Evolutionary conservation across 2,113 vertebrate species (phyloP).

Genomic region (Eublepharis macularius): DNA sequence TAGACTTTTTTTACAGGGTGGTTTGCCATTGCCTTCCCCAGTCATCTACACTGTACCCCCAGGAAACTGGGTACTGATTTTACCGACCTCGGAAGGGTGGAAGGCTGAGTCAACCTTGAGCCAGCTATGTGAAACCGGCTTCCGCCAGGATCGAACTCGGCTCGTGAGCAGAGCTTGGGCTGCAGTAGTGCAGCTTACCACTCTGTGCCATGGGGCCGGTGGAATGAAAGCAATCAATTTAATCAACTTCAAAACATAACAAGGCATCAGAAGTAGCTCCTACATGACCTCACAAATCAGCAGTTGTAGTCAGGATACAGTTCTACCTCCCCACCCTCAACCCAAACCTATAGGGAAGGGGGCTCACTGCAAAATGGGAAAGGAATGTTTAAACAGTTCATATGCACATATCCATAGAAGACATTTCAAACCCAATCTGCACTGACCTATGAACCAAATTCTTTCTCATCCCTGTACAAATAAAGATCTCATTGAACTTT

Average conservation of each 20-base stretch:
- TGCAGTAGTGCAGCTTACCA: too few relatives aligned
- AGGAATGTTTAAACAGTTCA: neutral
- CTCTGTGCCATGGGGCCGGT: too few relatives aligned
- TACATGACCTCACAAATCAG: neutral
- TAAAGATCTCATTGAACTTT: constrained; percentile 23
- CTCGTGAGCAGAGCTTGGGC: too few relatives aligned
- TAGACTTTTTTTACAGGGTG: too few relatives aligned
- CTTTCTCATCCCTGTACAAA: constrained; percentile 20
- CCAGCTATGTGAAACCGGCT: too few relatives aligned
- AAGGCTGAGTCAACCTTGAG: too few relatives aligned
- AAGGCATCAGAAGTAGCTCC: neutral
- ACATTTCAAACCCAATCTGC: neutral
- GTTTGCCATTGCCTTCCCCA: too few relatives aligned
- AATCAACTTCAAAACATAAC: neutral
- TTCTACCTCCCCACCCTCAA: neutral
- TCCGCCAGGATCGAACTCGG: too few relatives aligned
- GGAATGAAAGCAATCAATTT: neutral
- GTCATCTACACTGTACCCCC: too few relatives aligned
- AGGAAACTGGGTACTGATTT: too few relatives aligned
- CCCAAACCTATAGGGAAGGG: neutral
- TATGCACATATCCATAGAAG: neutral
- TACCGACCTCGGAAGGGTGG: too few relatives aligned
- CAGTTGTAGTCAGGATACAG: neutral
- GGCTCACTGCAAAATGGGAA: neutral
- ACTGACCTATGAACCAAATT: constrained; percentile 10